Conservation (phyloP, 2,888 invertebrate species). For the Drosophila peninsularis region DNA sequence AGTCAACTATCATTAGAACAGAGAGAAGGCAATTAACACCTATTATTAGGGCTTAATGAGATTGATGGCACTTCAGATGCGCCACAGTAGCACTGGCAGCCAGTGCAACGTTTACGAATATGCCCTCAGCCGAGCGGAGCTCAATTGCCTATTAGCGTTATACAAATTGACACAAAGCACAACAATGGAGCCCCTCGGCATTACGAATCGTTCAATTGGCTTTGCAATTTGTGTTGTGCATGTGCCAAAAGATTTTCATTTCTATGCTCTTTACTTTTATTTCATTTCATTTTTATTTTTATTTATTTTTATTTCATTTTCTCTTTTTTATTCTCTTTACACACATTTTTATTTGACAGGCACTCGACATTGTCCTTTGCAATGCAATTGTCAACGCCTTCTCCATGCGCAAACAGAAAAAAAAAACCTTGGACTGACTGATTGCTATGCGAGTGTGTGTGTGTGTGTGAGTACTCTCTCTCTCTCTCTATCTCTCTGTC, state of each 20-base stretch:
- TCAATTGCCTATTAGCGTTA: slow-evolving; percentile 18
- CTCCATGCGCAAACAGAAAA: slow-evolving; percentile 11
- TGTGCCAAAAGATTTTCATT: slow-evolving; percentile 30
- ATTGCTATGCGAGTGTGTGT: slow-evolving; percentile 43
- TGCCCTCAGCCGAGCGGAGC: neutral
- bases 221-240: slow-evolving; percentile 34
- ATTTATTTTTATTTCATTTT: slow-evolving; percentile 1
- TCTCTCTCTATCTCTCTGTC: neutral
- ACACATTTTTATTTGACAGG: slow-evolving; percentile 40
- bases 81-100: neutral
- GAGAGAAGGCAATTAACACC: neutral
- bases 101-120: slow-evolving; percentile 12
- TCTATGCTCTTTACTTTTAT: slow-evolving; percentile 6
- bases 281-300: slow-evolving; percentile 1
- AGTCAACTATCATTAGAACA: too few relatives aligned
- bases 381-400: slow-evolving; percentile 51
- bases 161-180: slow-evolving; percentile 3
- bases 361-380: slow-evolving; percentile 40
- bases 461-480: slow-evolving; percentile 14
- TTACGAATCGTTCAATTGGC: slow-evolving; percentile 30
- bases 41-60: neutral
- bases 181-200: slow-evolving; percentile 16
- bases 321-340: slow-evolving; percentile 8
- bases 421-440: slow-evolving; percentile 52
- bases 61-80: neutral